Conservation (phyloP, 2,113 vertebrate species). For the Hyperoodon ampullatus region DNA sequence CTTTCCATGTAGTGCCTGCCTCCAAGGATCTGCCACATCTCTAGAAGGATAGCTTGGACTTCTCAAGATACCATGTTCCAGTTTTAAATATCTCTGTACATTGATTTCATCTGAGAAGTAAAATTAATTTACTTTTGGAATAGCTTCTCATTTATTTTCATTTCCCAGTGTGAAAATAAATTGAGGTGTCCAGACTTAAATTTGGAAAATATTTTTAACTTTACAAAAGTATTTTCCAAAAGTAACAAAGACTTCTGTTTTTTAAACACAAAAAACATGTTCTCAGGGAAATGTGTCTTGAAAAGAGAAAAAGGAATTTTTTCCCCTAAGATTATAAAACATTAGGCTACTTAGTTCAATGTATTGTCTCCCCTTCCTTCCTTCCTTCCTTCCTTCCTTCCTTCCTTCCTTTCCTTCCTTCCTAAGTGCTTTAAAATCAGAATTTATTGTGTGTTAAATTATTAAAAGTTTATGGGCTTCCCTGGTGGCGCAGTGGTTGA, state of each 20-base stretch:
- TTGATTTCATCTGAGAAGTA: slow-evolving; percentile 78
- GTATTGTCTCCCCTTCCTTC: slow-evolving; percentile 49
- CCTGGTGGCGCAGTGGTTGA: too few species aligned
- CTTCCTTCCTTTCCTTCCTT: slow-evolving; percentile 13
- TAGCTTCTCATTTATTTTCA: slow-evolving; percentile 76
- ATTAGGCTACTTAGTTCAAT: slow-evolving; percentile 77
- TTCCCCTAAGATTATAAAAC: slow-evolving; percentile 79
- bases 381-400: neutral
- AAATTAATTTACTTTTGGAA: slow-evolving; percentile 80
- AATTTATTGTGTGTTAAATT: slow-evolving; percentile 50
- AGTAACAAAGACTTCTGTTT: slow-evolving; percentile 83
- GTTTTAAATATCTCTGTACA: slow-evolving; percentile 66
- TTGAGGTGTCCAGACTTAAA: slow-evolving; percentile 78
- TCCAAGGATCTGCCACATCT: neutral
- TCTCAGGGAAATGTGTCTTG: slow-evolving; percentile 84
- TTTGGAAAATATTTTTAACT: slow-evolving; percentile 83
- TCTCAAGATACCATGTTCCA: slow-evolving; percentile 47
- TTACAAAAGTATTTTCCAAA: slow-evolving; percentile 83
- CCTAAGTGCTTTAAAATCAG: slow-evolving; percentile 73
- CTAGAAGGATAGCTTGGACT: slow-evolving; percentile 39
- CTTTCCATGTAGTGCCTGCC: neutral
- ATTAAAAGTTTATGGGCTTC: neutral
- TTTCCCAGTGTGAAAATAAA: slow-evolving; percentile 80
- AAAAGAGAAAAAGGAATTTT: slow-evolving; percentile 69
- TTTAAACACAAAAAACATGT: slow-evolving; percentile 85